phyloP scores from a whole-genome alignment of 2,113 vertebrate genomes.

The Sakesphorus luctuosus region DNA sequence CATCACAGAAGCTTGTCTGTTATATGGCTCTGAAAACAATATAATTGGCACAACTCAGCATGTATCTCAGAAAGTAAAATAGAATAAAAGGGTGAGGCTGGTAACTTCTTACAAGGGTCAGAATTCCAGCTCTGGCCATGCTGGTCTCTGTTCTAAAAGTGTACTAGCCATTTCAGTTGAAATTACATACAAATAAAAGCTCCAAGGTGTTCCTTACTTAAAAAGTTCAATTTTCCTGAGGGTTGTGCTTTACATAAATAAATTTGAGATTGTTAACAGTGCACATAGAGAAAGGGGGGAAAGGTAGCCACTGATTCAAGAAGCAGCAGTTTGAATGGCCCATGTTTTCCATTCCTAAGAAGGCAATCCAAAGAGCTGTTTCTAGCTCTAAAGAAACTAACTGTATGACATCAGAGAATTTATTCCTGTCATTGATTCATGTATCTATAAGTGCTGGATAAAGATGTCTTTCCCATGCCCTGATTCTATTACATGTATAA shows the following conservation, averaged over 20 bases:
- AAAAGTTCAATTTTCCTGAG: background rate
- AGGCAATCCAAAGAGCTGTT: background rate
- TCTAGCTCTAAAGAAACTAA: background rate
- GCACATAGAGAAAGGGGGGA: background rate
- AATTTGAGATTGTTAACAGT: background rate
- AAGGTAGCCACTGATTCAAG: background rate
- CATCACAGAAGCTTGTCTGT: background rate
- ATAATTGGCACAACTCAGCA: background rate
- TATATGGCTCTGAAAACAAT: background rate
- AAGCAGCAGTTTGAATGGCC: background rate
- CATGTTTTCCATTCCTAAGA: background rate
- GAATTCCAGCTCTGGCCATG: background rate
- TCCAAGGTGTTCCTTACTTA: background rate
- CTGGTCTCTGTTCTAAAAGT: background rate
- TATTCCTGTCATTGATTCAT: conserved; percentile 3
- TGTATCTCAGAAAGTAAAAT: background rate
- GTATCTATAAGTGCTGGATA: background rate
- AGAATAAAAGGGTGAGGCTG: background rate
- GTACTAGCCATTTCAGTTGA: background rate
- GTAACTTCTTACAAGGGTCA: background rate
- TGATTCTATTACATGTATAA: background rate
- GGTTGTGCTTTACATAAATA: background rate
- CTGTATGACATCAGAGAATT: background rate
- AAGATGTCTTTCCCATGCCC: background rate
- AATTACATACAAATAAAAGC: background rate